Base-by-base conservation (phyloP, 2,113 vertebrate species). In the Mellivora capensis region DNA sequence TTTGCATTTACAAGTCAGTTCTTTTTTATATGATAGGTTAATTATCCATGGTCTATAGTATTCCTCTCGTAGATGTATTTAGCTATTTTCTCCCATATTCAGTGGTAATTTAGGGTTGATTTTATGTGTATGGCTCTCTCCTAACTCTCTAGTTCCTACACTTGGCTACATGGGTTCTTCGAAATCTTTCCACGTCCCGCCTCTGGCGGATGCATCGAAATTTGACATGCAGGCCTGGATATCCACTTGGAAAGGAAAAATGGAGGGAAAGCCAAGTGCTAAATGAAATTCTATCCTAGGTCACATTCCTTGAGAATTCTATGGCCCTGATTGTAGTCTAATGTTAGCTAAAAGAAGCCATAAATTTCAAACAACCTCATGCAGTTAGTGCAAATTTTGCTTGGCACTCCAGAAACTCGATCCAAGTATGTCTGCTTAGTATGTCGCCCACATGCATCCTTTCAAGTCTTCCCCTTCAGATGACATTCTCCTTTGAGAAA, bases 211-310 rank as follows among this genome's bases (percentile, higher is more conserved):
- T 84, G 7, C 2, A 80, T 91, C 27, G 57, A 91, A 57, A 89
- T 97, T 91, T 84, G 79, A 90, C 89, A 57, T 44, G 59, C 34
- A 93, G 27, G 25, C 37, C 20, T 90, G 21, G 21, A 77, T 94
- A 97, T 93, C 62, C 10, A 37, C 29, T 87, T 96, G 62, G 83
- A 94, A 93, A 90, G 42, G 37, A 83, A 95, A 91, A 84, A 84
- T 37, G 23, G 17, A 90, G 29, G 90, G 52, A 95, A 74, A 95
- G 64, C 67, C 85, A 96, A 93, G 21, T 76, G 82, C 29, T 92
- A 87, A 93, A 62, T 92, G 74, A 76, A 95, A 57, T 62, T 89
- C 64, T 92, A 57, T 87, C 25, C 2, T 87, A 69, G 54, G 81
- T 91, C 71, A 87, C n/a, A 39, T 85, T 90, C 47, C 87, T 96